A percentile compares a stretch with the other conserved stretches of the same genome.
These are phyloP conservation scores for Pseudomyrmex dendroicus DNA, from an alignment of 1,140 invertebrate species.

Conservation along the genomic window DNA sequence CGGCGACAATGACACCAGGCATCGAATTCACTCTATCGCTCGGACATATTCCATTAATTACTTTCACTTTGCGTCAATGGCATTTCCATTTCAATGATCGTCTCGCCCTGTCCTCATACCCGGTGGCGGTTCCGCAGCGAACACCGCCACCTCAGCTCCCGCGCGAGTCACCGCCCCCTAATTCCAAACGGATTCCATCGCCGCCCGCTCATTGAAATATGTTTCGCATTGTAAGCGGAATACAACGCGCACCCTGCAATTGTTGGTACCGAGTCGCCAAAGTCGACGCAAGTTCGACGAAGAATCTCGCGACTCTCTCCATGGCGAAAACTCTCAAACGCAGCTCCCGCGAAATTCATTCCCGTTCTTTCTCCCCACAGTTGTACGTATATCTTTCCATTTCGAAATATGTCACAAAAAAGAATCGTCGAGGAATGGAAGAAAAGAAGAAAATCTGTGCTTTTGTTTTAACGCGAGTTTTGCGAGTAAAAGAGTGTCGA, in stretches of 20 bases:
- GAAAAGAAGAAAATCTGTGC: too few species aligned
- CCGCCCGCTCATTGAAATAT: slow-evolving; percentile 63
- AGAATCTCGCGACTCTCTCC: slow-evolving; percentile 9
- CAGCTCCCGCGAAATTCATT: not conserved
- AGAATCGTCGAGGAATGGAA: not conserved
- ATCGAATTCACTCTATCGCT: slow-evolving; percentile 74
- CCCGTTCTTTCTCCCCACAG: too few species aligned
- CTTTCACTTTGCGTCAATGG: slow-evolving; percentile 78
- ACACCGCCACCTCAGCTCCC: slow-evolving; percentile 44
- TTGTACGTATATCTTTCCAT: not conserved
- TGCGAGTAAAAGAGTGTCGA: too few species aligned
- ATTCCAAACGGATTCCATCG: slow-evolving; percentile 66
- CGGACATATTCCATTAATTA: slow-evolving; percentile 76
- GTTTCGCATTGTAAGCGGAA: slow-evolving; percentile 70
- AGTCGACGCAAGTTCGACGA: slow-evolving; percentile 27
- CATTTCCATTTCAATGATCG: slow-evolving; percentile 77
- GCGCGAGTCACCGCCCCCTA: slow-evolving; percentile 17
- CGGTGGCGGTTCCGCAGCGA: slow-evolving; percentile 51
- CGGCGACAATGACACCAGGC: slow-evolving; percentile 65
- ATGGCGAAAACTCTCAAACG: slow-evolving; percentile 32
- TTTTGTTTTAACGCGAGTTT: too few species aligned
- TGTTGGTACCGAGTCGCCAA: slow-evolving; percentile 54
- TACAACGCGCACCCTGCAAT: slow-evolving; percentile 61
- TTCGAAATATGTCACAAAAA: not conserved
- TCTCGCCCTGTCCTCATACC: slow-evolving; percentile 48